Conservation (phyloP, 2,113 vertebrate species). For the Eurypyga helias region DNA sequence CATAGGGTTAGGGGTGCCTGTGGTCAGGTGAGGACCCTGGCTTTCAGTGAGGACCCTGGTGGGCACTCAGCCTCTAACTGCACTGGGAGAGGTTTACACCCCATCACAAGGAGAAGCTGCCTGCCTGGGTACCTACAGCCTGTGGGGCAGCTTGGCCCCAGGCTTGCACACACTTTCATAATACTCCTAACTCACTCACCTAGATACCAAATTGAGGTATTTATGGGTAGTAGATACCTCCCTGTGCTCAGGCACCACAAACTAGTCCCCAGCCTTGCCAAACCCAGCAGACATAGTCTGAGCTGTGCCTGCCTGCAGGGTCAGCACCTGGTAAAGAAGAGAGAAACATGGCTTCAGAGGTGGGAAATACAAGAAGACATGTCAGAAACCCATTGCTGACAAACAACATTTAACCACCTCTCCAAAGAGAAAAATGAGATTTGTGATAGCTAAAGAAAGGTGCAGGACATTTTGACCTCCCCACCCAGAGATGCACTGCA, state of each 20-base stretch:
- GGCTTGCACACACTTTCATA: accelerated
- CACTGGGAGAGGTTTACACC: not conserved
- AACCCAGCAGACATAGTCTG: accelerated
- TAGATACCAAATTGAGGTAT: not conserved
- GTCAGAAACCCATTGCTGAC: not conserved
- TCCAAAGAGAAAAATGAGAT: not conserved
- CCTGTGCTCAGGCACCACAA: not conserved
- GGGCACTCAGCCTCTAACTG: not conserved
- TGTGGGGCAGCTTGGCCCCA: accelerated
- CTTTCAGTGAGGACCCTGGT: not conserved
- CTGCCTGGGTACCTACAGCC: too few species aligned
- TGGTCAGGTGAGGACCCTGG: not conserved
- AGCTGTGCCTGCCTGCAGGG: not conserved
- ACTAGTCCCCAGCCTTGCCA: not conserved
- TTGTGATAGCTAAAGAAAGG: not conserved
- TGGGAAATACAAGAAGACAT: not conserved
- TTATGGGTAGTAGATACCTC: not conserved
- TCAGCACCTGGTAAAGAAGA: not conserved
- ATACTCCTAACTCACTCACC: not conserved
- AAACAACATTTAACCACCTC: not conserved
- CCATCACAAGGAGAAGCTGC: accelerated
- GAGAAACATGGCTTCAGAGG: accelerated
- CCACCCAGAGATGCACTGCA: accelerated
- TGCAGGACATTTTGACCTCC: accelerated
- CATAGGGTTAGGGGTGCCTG: not conserved